phyloP scores from a whole-genome alignment of 2,888 invertebrate species.

The Tenthredo livida region DNA sequence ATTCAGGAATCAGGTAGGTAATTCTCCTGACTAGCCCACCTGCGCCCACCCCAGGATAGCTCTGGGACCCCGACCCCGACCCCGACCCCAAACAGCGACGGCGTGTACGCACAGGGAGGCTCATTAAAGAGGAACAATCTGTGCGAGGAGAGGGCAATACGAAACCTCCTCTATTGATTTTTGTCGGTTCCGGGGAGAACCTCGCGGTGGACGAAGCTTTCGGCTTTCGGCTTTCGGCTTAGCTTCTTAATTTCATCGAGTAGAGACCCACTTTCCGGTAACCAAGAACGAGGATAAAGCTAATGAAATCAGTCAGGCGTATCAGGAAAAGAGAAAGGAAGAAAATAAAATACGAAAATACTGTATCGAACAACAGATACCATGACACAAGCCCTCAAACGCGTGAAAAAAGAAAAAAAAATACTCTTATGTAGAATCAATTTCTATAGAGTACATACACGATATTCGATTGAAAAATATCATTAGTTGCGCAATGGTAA shows the following conservation, averaged over 20 bases:
- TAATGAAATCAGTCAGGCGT: neutral
- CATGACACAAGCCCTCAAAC: neutral
- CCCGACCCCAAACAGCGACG: neutral
- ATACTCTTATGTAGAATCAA: no score
- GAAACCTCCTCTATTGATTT: constrained; percentile 45
- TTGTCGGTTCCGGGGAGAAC: constrained; percentile 2
- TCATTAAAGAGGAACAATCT: constrained; percentile 50
- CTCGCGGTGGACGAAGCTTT: neutral
- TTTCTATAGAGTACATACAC: no score
- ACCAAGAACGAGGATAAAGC: constrained; percentile 8
- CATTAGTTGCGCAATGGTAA: neutral
- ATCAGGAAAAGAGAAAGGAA: neutral
- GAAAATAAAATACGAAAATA: no score
- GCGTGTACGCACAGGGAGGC: neutral
- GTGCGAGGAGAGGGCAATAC: constrained; percentile 33
- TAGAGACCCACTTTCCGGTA: constrained; percentile 5
- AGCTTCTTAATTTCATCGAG: constrained; percentile 41
- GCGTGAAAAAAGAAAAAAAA: neutral
- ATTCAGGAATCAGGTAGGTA: neutral
- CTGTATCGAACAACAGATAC: neutral
- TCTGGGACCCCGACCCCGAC: neutral
- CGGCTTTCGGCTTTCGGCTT: constrained; percentile 17
- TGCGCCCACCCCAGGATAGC: neutral
- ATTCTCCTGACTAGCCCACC: neutral
- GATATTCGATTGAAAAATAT: neutral